Evolutionary conservation across 1,140 invertebrate species (phyloP), one percentile per base, ranked within the genome.

Genomic region (Matsumurasca onukii): DNA sequence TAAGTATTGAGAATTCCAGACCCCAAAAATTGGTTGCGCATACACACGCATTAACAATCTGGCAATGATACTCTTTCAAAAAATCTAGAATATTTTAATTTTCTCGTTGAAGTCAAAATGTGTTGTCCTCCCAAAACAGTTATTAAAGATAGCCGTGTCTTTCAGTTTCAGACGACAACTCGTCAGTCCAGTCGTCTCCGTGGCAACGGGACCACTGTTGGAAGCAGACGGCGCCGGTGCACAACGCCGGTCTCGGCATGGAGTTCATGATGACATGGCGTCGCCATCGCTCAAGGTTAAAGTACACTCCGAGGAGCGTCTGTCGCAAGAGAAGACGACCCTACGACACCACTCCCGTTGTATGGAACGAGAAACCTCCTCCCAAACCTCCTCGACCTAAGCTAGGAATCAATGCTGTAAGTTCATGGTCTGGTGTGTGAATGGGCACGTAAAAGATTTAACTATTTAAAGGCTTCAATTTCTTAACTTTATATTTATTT

Each of bases 141-240:
- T n/a, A n/a, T n/a, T n/a, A n/a, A n/a, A n/a, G n/a, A n/a, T n/a
- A n/a, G n/a, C n/a, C n/a, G n/a, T n/a, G 34, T 68, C 66, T 15
- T 48, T 67, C 73, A 90, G 90, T 91, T 81, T 92, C 91, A 73
- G 92, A 93, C 83, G 91, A 94, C 78, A 93, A 92, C 80, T 92
- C 90, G 74, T 94, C 91, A 34, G 85, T 93, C 73, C 91, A 93
- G 76, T 93, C 91, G 51, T 94, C 91, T 74, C 91, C 91, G 67
- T 93, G 91, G 90, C 90, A 92, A 78, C 83, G 91, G 70, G 91
- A 94, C 79, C 91, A 93, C 77, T 89, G 88, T 74, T 94, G 91
- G 90, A 94, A 94, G 77, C 91, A 94, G 79, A 81, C 84, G 30
- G 81, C 85, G 71, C 91, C 92, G 31, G 85, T 87, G 67, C 85